These are phyloP conservation scores for Oncorhynchus mykiss DNA, from an alignment of 2,113 vertebrate genomes.

Conservation along the genomic window DNA sequence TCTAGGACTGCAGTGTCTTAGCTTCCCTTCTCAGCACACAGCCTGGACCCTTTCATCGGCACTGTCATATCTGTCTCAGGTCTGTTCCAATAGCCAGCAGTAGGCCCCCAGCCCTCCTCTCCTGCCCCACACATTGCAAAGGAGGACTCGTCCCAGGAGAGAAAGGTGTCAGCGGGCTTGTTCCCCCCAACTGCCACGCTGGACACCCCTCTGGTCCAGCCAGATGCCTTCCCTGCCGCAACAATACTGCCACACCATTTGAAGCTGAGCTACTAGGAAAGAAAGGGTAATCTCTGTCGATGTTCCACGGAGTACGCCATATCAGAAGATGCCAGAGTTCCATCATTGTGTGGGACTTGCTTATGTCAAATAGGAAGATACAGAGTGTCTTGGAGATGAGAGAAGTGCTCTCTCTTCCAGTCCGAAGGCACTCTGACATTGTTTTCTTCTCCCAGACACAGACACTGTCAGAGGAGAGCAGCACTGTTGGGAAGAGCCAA, in stretches of 20 bases:
- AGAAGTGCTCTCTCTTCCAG: slow-evolving; percentile 22
- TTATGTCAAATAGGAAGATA: slow-evolving; percentile 41
- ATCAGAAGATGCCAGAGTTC: slow-evolving; percentile 37
- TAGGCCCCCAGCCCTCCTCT: not conserved
- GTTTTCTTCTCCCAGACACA: not conserved
- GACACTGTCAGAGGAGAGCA: not conserved
- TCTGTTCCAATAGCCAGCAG: slow-evolving; percentile 46
- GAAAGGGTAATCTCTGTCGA: slow-evolving; percentile 45
- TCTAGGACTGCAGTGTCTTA: slow-evolving; percentile 39
- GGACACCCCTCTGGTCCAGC: slow-evolving; percentile 6
- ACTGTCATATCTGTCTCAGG: slow-evolving; percentile 55
- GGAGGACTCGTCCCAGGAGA: slow-evolving; percentile 49
- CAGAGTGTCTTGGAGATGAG: slow-evolving; percentile 44
- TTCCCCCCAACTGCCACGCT: not conserved
- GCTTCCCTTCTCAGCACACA: slow-evolving; percentile 43
- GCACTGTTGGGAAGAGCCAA: not conserved
- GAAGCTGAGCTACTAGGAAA: slow-evolving; percentile 51
- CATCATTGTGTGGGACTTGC: slow-evolving; percentile 32
- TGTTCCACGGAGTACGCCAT: slow-evolving; percentile 27
- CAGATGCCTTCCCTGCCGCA: slow-evolving; percentile 49
- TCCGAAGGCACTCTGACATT: slow-evolving; percentile 23
- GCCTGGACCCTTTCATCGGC: slow-evolving; percentile 49
- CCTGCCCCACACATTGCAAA: slow-evolving; percentile 43
- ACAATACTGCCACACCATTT: slow-evolving; percentile 26
- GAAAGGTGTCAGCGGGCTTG: slow-evolving; percentile 61